Evolutionary conservation across 2,113 vertebrate genomes (phyloP), one percentile per base, ranked within the genome.

Genomic region (Bostrychus sinensis): DNA sequence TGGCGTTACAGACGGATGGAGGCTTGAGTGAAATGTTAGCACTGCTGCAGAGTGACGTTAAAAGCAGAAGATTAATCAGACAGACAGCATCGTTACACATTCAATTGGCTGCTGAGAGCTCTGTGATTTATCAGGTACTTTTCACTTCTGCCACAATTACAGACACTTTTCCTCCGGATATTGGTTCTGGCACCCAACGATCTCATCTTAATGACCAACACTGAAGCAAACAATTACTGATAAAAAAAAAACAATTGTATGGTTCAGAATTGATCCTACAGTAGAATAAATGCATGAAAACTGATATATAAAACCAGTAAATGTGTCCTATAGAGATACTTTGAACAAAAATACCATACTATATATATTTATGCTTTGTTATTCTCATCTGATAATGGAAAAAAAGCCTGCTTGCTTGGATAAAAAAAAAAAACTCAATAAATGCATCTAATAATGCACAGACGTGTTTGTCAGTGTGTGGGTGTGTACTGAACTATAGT

Each of bases 81-180:
- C 28, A 23, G 61, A 75, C 62, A 42, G 58, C 60, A 64, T 72
- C 50, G 26, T 65, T 62, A 25, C 23, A 43, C 39, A 54, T 69
- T 26, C 54, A 62, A 75, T 78, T 28, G 51, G 54, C 71, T 75
- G 66, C 56, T 72, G 7, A 64, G 41, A 66, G 66, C 32, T 0
- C 32, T 10, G 70, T 39, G 56, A 77, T 64, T 73, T 45, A 76
- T 67, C 56, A 37, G 51, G 20, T 77, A 13, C 53, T 53, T 16
- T 23, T 55, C 42, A 22, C 51, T 70, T 32, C 56, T 41, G 17
- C 34, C 4, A 54, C n/a, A 55, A 72, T 68, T 42, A 46, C 41
- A 61, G 16, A 8, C 26, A 12, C 12, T 57, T 45, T 56, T 13
- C 61, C 41, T 30, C 42, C 65, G 58, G 11, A 61, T 20, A 46